phyloP scores from a whole-genome alignment of 2,797 vertebrate genomes.

The Lacerta agilis region DNA sequence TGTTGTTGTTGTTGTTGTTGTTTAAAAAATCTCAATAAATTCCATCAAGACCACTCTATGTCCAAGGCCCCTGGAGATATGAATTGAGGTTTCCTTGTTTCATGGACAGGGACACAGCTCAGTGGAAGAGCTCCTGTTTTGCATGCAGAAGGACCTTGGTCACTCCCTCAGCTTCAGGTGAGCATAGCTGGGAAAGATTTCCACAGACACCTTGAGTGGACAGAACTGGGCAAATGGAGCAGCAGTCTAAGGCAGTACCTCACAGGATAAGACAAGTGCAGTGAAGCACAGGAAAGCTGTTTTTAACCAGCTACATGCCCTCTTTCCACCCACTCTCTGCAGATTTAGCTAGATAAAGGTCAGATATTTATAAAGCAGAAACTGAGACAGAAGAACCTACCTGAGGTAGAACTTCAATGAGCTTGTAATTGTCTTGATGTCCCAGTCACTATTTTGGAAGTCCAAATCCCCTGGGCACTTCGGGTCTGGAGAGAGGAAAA shows the following conservation, averaged over 20 bases:
- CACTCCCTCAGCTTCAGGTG: background rate
- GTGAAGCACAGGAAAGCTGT: background rate
- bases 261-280: no score
- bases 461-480: slow-evolving; percentile 91
- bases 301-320: fast-evolving
- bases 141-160: background rate
- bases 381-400: slow-evolving; percentile 68
- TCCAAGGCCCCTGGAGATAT: background rate
- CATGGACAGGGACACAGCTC: background rate
- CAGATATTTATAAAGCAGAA: fast-evolving
- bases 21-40: background rate
- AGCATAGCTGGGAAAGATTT: background rate
- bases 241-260: background rate
- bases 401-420: slow-evolving; percentile 97
- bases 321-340: no score
- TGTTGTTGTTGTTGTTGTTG: background rate
- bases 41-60: background rate
- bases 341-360: background rate
- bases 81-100: background rate
- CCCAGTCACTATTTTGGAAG: slow-evolving; percentile 88
- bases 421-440: slow-evolving; percentile 96
- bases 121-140: background rate
- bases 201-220: background rate
- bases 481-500: slow-evolving; percentile 78
- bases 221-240: background rate